Base-by-base conservation (phyloP, 2,113 vertebrate genomes). In the Neoarius graeffei region DNA sequence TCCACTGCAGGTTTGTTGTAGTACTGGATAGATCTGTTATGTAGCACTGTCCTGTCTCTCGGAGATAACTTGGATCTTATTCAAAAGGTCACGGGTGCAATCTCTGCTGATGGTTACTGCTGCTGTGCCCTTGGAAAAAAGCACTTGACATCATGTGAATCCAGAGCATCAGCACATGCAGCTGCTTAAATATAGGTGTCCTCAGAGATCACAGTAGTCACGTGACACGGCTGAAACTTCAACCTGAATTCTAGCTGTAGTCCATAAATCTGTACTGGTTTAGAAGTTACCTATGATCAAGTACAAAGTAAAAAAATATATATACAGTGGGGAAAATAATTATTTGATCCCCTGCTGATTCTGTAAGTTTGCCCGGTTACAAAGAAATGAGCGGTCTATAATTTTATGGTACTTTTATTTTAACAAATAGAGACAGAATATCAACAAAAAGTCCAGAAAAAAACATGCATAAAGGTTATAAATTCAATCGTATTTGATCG, bases 1-100 rank as follows among this genome's bases (percentile, higher is more conserved):
- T 99, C 90, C 98, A 99, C 95, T 99, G 98, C 98, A 99, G 98
- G 98, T 99, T 85, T 67, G 93, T 62, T 0, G 0, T 11, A 81
- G 66, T 52, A n/a, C 79, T 50, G 15, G 1, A 62, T 1, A 60
- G 42, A 71, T 56, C 48, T 50, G 10, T 27, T 67, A 66, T 13
- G 19, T 23, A 67, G 23, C 15, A 0, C 1, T 56, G 27, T 71
- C 57, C 83, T 7, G 25, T 17, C 27, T 42, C 42, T 73, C 54
- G 4, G 35, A 42, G 56, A 62, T 20, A n/a, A 69, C 85, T 81
- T 59, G 27, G 27, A 62, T 86, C 35, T 35, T 48, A 25, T 42
- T 77, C 69, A 84, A 74, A 6, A 25, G 86, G 77, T 81, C 35
- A 84, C 7, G 23, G 42, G 86, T 54, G 25, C 42, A 56, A n/a